Base-by-base conservation (phyloP, 2,113 vertebrate species). In the Platichthys stellatus region DNA sequence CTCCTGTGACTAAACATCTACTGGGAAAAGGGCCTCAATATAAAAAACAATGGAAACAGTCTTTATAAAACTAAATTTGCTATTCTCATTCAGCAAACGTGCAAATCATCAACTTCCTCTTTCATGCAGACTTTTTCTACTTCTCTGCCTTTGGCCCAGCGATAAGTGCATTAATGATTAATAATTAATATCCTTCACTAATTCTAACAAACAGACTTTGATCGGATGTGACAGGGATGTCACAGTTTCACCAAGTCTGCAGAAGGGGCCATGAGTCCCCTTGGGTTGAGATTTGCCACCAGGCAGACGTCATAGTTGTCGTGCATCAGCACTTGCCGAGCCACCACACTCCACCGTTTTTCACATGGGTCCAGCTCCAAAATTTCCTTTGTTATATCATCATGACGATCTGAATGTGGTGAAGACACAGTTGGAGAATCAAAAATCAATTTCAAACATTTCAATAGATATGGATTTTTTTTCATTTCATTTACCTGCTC, bases 271-370 rank as follows among this genome's bases (percentile, higher is more conserved):
- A 97, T 94, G 14, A 99, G 97, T 86, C 97, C 97, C 53, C 97
- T 93, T 0, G 97, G 97, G 87, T 99, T 99, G 85, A 99, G 94
- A 56, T 93, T 96, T 68, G 98, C 97, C 68, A 99, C 97, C 6
- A 99, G 94, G 80, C 98, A 99, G 54, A 97, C 96, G 0, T 99
- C 97, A 0, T 99, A 99, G 86, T 93, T 96, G 89, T 99, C 96
- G 0, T 99, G 98, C 98, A 99, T 99, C 89, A 97, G 94, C 77
- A 92, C 95, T 0, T 92, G 75, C 31, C 94, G 76, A 67, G 95
- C 95, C 23, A 96, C 94, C 17, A 96, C 95, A 0, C 95, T 97
- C 98, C 98, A 99, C 38, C 95, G 95, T 73, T 96, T 97, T 62
- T 97, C 96, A 96, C 95, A 96, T 0, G 96, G 96, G 62, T 99